These are phyloP conservation scores for Carettochelys insculpta DNA, from an alignment of 2,113 vertebrate genomes.

Conservation along the genomic window DNA sequence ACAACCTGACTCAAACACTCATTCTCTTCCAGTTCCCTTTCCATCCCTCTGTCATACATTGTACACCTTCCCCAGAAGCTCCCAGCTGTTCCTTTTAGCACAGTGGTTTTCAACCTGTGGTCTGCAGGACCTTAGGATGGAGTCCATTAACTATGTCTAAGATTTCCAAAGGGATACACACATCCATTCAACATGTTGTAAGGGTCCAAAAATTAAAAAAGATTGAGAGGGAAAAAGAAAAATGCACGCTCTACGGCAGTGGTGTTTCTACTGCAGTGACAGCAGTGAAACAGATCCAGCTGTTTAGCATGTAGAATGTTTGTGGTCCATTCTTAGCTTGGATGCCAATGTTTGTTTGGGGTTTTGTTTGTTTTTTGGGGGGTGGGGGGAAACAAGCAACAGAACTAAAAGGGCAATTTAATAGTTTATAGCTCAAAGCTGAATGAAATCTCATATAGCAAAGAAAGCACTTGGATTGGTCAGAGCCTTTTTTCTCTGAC, in stretches of 20 bases:
- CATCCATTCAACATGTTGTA: no score
- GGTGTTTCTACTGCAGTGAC: no score
- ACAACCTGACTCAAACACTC: background rate
- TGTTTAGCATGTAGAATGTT: background rate
- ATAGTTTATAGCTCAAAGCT: background rate
- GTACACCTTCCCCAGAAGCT: accelerated
- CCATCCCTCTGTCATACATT: no score
- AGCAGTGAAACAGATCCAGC: background rate
- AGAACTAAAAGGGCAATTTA: background rate
- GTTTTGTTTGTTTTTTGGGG: no score
- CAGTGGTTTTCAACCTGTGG: background rate
- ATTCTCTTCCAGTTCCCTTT: background rate
- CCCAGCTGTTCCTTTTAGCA: accelerated
- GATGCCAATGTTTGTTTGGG: background rate
- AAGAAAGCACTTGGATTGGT: background rate
- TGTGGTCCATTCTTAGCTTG: background rate
- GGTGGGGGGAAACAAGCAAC: no score
- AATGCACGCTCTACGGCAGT: no score
- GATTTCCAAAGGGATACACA: no score
- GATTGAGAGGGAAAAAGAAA: no score
- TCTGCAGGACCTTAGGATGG: no score
- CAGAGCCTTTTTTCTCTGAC: background rate
- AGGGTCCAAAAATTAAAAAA: no score
- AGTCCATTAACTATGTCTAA: no score
- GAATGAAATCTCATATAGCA: background rate